A percentile compares a stretch with the other conserved stretches of the same genome.
These are phyloP conservation scores for Notarius quadriscutis DNA, from an alignment of 2,113 vertebrate species.

Conservation along the genomic window DNA sequence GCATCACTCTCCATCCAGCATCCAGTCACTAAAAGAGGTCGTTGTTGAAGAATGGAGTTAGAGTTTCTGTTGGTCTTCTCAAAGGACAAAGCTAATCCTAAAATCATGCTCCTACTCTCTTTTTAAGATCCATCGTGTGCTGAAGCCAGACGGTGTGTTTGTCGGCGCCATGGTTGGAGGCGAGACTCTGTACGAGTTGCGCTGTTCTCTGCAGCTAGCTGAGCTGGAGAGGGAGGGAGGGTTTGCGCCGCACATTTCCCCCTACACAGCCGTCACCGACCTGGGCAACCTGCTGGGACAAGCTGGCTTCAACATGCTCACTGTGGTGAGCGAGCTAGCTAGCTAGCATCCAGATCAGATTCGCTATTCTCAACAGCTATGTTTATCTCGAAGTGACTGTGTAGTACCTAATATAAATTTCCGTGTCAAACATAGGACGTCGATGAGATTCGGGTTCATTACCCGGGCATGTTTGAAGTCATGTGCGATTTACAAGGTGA, in stretches of 20 bases:
- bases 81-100: not conserved
- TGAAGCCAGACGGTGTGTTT: constrained; percentile 91
- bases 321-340: constrained; percentile 78
- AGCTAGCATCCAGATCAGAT: not conserved
- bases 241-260: constrained; percentile 87
- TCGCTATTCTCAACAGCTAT: not conserved
- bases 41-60: not conserved
- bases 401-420: not conserved
- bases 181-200: constrained; percentile 89
- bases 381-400: no score
- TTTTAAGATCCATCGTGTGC: constrained; percentile 83
- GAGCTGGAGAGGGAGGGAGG: constrained; percentile 92
- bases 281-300: constrained; percentile 86
- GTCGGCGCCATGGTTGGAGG: constrained; percentile 93
- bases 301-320: constrained; percentile 91
- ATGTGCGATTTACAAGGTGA: constrained; percentile 94
- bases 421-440: constrained; percentile 75
- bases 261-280: constrained; percentile 86
- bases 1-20: no score
- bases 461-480: constrained; percentile 88
- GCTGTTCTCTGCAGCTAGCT: constrained; percentile 92
- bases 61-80: not conserved
- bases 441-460: constrained; percentile 90
- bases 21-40: no score
- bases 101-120: not conserved